A percentile compares a stretch with the other conserved stretches of the same genome.
Conservation (phyloP, 2,797 vertebrate species). For the Staurois parvus region DNA sequence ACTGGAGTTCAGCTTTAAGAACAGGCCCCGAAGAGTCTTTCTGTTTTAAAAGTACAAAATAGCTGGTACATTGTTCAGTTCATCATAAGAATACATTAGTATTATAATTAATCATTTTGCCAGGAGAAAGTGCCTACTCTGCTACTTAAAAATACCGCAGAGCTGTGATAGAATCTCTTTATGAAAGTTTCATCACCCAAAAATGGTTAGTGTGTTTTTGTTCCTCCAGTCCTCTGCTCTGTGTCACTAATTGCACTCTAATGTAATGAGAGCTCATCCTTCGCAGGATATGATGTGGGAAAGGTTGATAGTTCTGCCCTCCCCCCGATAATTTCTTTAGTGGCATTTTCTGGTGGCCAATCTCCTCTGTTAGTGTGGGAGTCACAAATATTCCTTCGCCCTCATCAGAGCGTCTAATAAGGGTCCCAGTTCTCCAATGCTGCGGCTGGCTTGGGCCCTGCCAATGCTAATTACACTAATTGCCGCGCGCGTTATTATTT, state of each 20-base stretch:
- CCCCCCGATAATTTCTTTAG: constrained; percentile 28
- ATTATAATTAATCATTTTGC: neutral
- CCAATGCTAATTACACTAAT: constrained; percentile 63
- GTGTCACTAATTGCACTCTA: constrained; percentile 36
- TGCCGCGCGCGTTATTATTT: constrained; percentile 59
- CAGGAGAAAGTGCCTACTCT: neutral
- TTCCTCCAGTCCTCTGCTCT: neutral
- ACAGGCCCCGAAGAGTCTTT: neutral
- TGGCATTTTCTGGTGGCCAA: constrained; percentile 24
- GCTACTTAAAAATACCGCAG: neutral
- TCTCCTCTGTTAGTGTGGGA: constrained; percentile 42
- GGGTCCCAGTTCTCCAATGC: constrained; percentile 45
- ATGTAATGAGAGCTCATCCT: constrained; percentile 25
- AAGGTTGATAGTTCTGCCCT: neutral
- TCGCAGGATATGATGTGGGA: neutral
- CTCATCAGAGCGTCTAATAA: constrained; percentile 53
- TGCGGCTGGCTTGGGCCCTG: constrained; percentile 47
- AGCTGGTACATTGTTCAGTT: neutral
- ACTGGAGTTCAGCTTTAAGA: no score
- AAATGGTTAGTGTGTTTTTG: neutral
- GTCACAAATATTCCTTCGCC: constrained; percentile 32
- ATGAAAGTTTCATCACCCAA: neutral
- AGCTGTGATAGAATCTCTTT: neutral
- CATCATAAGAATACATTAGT: neutral
- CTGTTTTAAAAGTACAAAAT: neutral